Base-by-base conservation (phyloP, 2,888 invertebrate species). In the Drosophila heteroneura region DNA sequence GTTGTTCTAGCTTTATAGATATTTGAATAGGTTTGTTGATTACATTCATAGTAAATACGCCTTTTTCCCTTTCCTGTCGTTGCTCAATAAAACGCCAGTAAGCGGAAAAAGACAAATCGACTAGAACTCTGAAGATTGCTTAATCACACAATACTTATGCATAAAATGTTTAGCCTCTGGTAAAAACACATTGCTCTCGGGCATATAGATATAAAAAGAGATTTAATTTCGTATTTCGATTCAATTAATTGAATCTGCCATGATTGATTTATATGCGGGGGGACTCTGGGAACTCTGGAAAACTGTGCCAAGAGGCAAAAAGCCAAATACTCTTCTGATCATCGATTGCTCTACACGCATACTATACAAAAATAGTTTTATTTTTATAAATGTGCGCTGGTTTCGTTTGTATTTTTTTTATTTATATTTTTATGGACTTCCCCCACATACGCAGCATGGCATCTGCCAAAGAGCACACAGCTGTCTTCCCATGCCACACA, bases 71-170 rank as follows among this genome's bases (percentile, higher is more conserved):
- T 93, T 93, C 92, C 93, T 93, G 93, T 92, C 93, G 93, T 89
- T 92, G 90, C 30, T 89, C 75, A 90, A 88, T 30, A 89, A 87
- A 93, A 93, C 93, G 93, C 90, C 93, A 93, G 93, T 93, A 93
- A 93, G 93, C 93, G 93, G 93, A 93, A 93, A 93, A 93, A 93
- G 93, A 93, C 93, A 93, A 92, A 93, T 93, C 92, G 91, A 93
- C 93, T 89, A 91, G 92, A 93, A 93, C 86, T 87, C 59, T 39
- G 28, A 66, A 59, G 70, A 37, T 19, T 33, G 41, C 39, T 10
- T 37, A 47, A 16, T 39, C 57, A 44, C 28, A 61, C 49, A 26
- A 58, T 39, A 60, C 33, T 33, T 35, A 68, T 32, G 57, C 64
- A 67, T 19, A 26, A 56, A 60, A 51, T 41, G 44, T 59, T 63